phyloP scores from a whole-genome alignment of 2,113 vertebrate species.

The Addax nasomaculatus region DNA sequence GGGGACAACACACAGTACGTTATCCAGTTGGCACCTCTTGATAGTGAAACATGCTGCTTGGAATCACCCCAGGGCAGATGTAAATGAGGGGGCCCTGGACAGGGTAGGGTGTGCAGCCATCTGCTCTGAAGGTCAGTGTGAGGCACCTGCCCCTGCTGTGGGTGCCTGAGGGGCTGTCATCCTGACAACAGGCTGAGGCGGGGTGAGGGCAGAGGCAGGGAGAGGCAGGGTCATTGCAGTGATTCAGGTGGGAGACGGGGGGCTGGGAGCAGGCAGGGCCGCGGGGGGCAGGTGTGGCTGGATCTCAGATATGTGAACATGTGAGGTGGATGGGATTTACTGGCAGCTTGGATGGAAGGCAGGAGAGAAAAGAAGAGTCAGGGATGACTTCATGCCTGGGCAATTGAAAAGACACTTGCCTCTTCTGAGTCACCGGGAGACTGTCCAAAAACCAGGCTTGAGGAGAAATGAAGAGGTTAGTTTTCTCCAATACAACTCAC shows the following conservation, averaged over 20 bases:
- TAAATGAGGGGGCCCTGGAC: accelerated
- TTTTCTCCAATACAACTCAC: background rate
- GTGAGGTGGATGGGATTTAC: background rate
- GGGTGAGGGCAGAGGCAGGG: background rate
- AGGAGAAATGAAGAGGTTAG: background rate
- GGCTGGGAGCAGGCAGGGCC: background rate
- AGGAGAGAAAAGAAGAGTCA: background rate
- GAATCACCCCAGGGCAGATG: background rate
- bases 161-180: background rate
- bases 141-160: accelerated
- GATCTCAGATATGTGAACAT: background rate
- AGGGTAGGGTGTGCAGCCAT: background rate
- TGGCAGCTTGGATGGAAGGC: background rate
- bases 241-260: background rate
- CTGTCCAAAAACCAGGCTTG: background rate
- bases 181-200: background rate
- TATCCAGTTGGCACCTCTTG: background rate
- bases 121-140: background rate
- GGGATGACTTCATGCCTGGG: background rate
- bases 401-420: background rate
- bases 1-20: background rate
- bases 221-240: no score
- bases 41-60: background rate
- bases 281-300: background rate
- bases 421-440: background rate